phyloP scores from a whole-genome alignment of 2,797 vertebrate species.

The Naso thynnoides region DNA sequence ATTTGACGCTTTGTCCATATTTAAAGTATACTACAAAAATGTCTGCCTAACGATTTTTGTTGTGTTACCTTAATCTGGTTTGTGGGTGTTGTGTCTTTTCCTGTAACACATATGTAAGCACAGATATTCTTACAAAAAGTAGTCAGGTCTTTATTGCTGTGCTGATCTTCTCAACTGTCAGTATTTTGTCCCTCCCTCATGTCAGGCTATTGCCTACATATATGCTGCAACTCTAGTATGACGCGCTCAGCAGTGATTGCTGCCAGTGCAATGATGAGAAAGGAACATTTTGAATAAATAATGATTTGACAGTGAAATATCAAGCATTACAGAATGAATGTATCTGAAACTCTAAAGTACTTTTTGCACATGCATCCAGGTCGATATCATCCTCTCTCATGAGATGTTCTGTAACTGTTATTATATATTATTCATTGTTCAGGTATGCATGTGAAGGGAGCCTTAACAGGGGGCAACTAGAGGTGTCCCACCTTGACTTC shows the following conservation, averaged over 20 bases:
- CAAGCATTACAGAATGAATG: conserved; percentile 8
- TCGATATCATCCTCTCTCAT: neutral
- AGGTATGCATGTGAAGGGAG: conserved; percentile 40
- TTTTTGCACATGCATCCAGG: neutral
- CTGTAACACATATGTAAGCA: neutral
- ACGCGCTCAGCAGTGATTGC: conserved; percentile 15
- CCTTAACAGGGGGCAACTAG: conserved; percentile 17
- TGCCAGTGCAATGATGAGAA: conserved; percentile 5
- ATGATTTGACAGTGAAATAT: conserved; percentile 2
- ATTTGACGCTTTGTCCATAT: neutral
- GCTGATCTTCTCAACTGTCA: conserved; percentile 13
- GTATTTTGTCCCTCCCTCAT: conserved; percentile 6
- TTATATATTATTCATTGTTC: conserved; percentile 47
- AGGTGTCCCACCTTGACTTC: conserved; percentile 48
- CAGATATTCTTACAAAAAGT: neutral
- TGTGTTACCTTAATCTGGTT: neutral
- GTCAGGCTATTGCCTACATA: conserved; percentile 12
- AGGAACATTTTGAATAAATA: conserved; percentile 7
- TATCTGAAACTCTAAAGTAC: conserved; percentile 12
- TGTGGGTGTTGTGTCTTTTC: neutral
- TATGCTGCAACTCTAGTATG: conserved; percentile 6
- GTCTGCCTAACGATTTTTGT: neutral
- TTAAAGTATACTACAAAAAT: neutral
- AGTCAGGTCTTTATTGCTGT: neutral
- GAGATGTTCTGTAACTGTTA: conserved; percentile 27